Percentiles rank a stretch among this genome's conserved stretches.
Conservation (phyloP, 2,113 vertebrate species). For the Puma concolor region DNA sequence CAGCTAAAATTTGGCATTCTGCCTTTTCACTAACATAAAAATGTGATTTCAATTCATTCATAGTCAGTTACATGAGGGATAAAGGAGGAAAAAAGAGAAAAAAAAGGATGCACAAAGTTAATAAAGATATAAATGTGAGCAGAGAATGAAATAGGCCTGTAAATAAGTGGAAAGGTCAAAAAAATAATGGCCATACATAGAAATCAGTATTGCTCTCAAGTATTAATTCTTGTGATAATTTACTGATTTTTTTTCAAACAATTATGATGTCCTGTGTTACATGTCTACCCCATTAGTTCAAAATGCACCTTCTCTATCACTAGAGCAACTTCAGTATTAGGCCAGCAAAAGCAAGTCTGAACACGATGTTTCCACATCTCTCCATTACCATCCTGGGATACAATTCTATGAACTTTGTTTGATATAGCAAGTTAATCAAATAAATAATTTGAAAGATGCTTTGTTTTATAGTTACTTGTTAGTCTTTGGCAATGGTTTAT, state of each 20-base stretch:
- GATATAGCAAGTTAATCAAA: conserved; percentile 33
- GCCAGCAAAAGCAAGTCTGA: not conserved
- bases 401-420: conserved; percentile 21
- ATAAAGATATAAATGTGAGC: not conserved
- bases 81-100: not conserved
- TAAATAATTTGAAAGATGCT: conserved; percentile 1
- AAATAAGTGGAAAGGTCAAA: not conserved
- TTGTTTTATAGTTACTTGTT: conserved; percentile 28
- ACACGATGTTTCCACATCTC: not conserved
- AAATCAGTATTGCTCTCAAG: not conserved
- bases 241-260: not conserved
- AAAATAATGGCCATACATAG: not conserved
- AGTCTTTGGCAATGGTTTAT: conserved; percentile 13
- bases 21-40: not conserved
- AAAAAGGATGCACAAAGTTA: not conserved
- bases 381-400: not conserved
- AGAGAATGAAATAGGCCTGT: not conserved
- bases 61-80: not conserved
- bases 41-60: not conserved
- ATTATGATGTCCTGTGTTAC: not conserved
- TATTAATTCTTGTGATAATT: not conserved
- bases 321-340: not conserved
- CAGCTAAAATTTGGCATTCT: not conserved
- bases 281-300: not conserved
- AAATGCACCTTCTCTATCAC: not conserved